These are phyloP conservation scores for Ceratotherium simum DNA, from an alignment of 2,113 vertebrate species.

Conservation along the genomic window DNA sequence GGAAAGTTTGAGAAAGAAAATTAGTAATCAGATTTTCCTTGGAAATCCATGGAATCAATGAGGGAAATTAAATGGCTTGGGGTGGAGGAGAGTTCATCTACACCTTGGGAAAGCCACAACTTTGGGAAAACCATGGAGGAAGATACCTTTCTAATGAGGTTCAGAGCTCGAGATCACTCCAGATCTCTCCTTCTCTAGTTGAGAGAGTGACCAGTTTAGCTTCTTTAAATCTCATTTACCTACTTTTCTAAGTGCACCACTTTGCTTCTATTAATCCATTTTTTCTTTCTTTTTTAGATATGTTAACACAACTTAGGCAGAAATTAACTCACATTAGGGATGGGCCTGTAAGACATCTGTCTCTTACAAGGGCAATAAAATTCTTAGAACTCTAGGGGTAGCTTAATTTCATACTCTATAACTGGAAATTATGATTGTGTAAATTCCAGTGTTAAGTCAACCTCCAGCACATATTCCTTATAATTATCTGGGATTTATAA, in stretches of 20 bases:
- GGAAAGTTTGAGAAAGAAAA: neutral
- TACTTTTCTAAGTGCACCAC: neutral
- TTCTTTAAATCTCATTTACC: neutral
- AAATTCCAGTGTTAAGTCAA: neutral
- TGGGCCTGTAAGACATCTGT: neutral
- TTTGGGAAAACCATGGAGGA: neutral
- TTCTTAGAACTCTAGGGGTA: neutral
- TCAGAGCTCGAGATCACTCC: neutral
- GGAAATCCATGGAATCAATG: neutral
- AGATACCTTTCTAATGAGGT: neutral
- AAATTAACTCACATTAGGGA: neutral
- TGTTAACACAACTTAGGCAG: neutral
- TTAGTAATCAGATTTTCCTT: neutral
- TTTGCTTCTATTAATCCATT: neutral
- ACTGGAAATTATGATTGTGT: neutral
- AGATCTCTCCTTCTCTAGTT: neutral
- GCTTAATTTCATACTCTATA: neutral
- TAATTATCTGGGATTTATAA: neutral
- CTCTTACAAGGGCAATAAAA: neutral
- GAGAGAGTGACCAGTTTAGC: neutral
- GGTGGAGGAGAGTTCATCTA: neutral
- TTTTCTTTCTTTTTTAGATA: neutral
- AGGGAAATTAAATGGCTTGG: neutral
- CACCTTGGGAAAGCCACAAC: neutral
- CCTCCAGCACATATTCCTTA: neutral